Conservation (phyloP, 2,888 invertebrate species). For the Drosophila hamatofila region DNA sequence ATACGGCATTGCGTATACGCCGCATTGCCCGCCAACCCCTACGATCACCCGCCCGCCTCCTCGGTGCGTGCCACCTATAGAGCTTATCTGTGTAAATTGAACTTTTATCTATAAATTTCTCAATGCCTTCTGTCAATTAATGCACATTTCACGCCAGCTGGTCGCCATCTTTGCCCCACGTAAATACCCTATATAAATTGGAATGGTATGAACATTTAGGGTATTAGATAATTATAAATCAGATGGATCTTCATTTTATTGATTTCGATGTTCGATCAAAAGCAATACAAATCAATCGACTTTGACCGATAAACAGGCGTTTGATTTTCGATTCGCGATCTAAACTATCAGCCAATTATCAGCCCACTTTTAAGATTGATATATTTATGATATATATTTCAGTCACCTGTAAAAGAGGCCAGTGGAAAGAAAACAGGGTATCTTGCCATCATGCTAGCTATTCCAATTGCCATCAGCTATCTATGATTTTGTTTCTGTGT, state of each 20-base stretch:
- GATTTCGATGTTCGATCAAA: background rate
- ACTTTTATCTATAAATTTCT: conserved; percentile 56
- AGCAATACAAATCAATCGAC: too few relatives aligned
- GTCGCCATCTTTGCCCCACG: conserved; percentile 6
- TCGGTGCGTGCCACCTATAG: conserved; percentile 25
- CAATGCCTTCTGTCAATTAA: conserved; percentile 47
- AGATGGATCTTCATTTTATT: background rate
- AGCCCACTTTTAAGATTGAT: too few relatives aligned
- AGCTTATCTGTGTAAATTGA: conserved; percentile 53
- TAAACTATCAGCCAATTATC: too few relatives aligned
- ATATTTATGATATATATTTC: too few relatives aligned
- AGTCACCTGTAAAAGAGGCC: background rate
- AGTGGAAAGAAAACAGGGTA: background rate
- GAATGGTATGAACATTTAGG: background rate
- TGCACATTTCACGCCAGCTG: conserved; percentile 38
- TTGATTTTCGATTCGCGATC: too few relatives aligned
- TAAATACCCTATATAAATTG: conserved; percentile 3
- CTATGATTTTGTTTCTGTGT: background rate
- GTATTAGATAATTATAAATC: background rate
- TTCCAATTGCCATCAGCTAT: conserved; percentile 9
- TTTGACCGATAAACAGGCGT: background rate
- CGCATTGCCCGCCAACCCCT: background rate
- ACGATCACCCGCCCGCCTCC: background rate
- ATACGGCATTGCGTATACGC: conserved; percentile 13
- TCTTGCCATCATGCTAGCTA: background rate